Base-by-base conservation (phyloP, 2,888 invertebrate species). In the Heteropelma amictum region DNA sequence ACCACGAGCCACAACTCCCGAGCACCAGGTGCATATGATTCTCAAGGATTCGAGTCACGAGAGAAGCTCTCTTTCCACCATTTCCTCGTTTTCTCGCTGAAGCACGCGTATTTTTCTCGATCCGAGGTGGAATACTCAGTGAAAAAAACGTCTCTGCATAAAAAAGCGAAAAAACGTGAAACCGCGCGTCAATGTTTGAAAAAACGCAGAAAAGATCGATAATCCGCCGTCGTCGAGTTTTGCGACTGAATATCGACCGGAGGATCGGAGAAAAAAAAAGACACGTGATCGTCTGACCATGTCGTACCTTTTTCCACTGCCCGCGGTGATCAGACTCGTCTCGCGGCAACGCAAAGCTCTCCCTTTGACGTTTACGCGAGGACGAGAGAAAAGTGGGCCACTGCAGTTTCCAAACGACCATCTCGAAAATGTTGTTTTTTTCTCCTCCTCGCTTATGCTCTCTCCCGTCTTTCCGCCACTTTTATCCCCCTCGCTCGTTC, bases 1-100 rank as follows among this genome's bases (percentile, higher is more conserved):
- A 76, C 78, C 40, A 65, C 74, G 58, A 73, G 19, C 56, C 54
- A 23, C 54, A 54, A 42, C 45, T 61, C 64, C 40, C 35, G 61
- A 72, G 77, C 38, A 76, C 76, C 67, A 79, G 81, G 72, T 84
- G 83, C 77, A 76, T 71, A 71, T 73, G 77, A 79, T 77, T 73
- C 58, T 45, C 60, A 58, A 63, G 67, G 47, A 65, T 67, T 77
- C 35, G 65, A 63, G 47, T 12, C 42, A 47, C 45, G 38, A 19
- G 21, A 19, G 42, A 40, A 6, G 42, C 19, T 14, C 42, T 47
- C 35, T 47, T 58, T 56, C 26, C 14, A 10, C 23, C n/a, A 14
- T 14, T 26, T 42, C 30, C 4, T 8, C 53, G 54, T 14, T 17
- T 28, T 63, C 14, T 3, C 38, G 12, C 14, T 38, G 12, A 4